Base-by-base conservation (phyloP, 2,797 vertebrate genomes). In the Sebastes iracundus region DNA sequence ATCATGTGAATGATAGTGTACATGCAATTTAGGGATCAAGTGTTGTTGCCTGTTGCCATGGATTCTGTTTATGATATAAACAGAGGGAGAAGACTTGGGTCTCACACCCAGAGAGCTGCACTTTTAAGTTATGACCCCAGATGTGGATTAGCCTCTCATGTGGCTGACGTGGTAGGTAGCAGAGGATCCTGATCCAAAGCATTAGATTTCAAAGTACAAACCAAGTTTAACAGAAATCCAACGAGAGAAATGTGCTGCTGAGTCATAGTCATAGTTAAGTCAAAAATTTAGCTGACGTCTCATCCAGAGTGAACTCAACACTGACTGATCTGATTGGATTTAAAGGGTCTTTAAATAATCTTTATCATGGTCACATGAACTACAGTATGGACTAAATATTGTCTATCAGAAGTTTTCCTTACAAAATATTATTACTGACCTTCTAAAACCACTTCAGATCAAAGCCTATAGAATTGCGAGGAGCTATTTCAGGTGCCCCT, bases 41-140 rank as follows among this genome's bases (percentile, higher is more conserved):
- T 87, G 81, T 88, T 87, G 79, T 66, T n/a, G 76, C 38, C 75
- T 3, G 88, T 94, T 90, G 85, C 92, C 82, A 92, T 91, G 82
- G 92, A 87, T 83, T 83, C 78, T 84, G 86, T 93, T 90, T 90
- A 38, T 33, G 53, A 75, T 49, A 75, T 76, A 89, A 91, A 92
- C 87, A 91, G 80, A 83, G 33, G 1, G 12, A 66, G 63, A 66
- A 25, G 67, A 78, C 27, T 35, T 4, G 8, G 7, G 28, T 84
- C 71, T 82, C 79, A 88, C 84, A 85, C 81, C 86, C 85, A 82
- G 63, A 6, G 13, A 79, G 77, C 60, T 72, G 33, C 42, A 72
- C 55, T 73, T 67, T 33, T 32, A 73, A 80, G 58, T 79, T 72
- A 66, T 32, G 56, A 67, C 38, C 72, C 59, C 33, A 53, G 68